Conservation (phyloP, 2,888 invertebrate genomes). For the Pollenia angustigena region DNA sequence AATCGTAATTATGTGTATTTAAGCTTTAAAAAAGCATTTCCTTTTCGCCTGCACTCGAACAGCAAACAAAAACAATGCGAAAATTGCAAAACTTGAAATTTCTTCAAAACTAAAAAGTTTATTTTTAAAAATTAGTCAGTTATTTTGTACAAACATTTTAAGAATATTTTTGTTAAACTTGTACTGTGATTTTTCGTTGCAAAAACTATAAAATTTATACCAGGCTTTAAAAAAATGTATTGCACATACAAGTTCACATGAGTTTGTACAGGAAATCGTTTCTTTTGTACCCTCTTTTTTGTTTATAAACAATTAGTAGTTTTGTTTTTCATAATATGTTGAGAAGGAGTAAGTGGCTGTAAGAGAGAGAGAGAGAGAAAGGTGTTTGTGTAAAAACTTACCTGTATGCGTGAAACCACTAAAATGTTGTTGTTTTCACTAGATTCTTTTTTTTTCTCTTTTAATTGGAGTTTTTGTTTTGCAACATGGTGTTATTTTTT, state of each 20-base stretch:
- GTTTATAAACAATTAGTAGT: slow-evolving; percentile 11
- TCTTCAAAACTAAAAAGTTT: too few relatives aligned
- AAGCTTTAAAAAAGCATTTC: too few relatives aligned
- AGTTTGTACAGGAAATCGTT: too few relatives aligned
- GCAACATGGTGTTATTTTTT: not conserved
- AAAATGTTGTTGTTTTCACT: slow-evolving; percentile 56
- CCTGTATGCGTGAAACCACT: slow-evolving; percentile 55
- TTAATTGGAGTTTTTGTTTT: not conserved
- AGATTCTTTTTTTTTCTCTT: not conserved
- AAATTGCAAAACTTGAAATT: too few relatives aligned
- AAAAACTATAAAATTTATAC: not conserved
- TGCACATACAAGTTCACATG: too few relatives aligned
- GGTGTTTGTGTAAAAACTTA: slow-evolving; percentile 25
- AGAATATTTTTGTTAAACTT: too few relatives aligned
- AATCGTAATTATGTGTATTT: too few relatives aligned
- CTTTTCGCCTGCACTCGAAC: too few relatives aligned
- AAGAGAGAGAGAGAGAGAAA: not conserved
- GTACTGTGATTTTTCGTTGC: too few relatives aligned
- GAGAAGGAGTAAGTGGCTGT: not conserved
- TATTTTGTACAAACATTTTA: too few relatives aligned
- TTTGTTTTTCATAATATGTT: not conserved
- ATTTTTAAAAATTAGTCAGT: too few relatives aligned
- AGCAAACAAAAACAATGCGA: too few relatives aligned
- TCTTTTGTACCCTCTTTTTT: not conserved
- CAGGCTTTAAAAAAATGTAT: not conserved